Evolutionary conservation across 2,113 vertebrate genomes (phyloP).

Genomic region (Cololabis saira): DNA sequence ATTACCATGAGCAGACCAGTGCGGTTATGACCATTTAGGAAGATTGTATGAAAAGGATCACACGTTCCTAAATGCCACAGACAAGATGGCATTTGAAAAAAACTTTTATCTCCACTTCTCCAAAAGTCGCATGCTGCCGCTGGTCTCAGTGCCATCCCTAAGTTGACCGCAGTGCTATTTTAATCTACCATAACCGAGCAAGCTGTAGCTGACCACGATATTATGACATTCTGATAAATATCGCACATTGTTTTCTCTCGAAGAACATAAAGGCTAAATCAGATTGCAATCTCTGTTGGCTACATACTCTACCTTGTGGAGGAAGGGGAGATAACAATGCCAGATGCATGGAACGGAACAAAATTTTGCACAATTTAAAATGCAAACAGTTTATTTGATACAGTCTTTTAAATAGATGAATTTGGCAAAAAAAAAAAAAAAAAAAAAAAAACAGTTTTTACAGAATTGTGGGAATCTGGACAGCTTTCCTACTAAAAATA

Average conservation of each 20-base stretch:
- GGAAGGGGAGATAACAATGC: not conserved
- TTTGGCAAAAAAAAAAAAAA: no score
- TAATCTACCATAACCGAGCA: slow-evolving; percentile 57
- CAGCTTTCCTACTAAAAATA: not conserved
- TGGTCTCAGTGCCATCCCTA: slow-evolving; percentile 44
- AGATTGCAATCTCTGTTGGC: not conserved
- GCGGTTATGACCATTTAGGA: slow-evolving; percentile 66
- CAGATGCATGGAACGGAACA: not conserved
- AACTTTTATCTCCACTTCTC: slow-evolving; percentile 77
- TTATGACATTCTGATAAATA: slow-evolving; percentile 71
- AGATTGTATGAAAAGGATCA: slow-evolving; percentile 71
- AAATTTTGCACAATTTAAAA: not conserved
- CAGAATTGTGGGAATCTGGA: no score
- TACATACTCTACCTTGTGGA: not conserved
- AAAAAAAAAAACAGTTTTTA: no score
- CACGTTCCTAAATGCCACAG: slow-evolving; percentile 79
- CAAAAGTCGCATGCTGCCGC: slow-evolving; percentile 64
- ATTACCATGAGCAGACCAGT: slow-evolving; percentile 65
- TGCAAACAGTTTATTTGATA: no score
- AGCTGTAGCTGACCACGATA: slow-evolving; percentile 62
- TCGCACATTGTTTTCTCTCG: slow-evolving; percentile 41
- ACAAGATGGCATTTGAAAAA: slow-evolving; percentile 78
- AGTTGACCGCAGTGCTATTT: slow-evolving; percentile 51
- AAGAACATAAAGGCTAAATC: slow-evolving; percentile 5
- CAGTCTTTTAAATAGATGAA: no score